Evolutionary conservation across 2,797 vertebrate species (phyloP).

Genomic region (Pampus argenteus): DNA sequence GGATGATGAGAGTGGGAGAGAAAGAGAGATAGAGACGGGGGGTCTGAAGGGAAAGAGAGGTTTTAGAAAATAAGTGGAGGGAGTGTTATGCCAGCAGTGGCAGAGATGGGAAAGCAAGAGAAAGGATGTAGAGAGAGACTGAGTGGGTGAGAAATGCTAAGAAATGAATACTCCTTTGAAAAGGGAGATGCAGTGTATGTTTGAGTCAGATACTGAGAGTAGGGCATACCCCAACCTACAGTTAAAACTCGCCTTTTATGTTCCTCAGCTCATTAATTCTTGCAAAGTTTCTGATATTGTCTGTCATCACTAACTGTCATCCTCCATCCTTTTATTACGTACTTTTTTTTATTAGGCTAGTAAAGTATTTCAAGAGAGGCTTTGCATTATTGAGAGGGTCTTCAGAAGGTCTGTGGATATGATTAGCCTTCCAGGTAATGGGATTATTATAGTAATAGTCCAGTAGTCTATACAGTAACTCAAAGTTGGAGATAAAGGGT

Average conservation of each 20-base stretch:
- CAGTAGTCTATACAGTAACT: neutral
- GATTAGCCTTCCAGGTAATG: neutral
- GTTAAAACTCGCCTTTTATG: slow-evolving; percentile 27
- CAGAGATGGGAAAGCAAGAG: slow-evolving; percentile 36
- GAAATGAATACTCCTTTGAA: slow-evolving; percentile 46
- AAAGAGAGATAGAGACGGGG: slow-evolving; percentile 24
- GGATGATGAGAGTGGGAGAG: slow-evolving; percentile 9
- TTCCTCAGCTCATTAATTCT: slow-evolving; percentile 25
- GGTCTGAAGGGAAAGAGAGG: slow-evolving; percentile 37
- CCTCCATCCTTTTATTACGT: neutral
- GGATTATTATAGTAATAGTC: neutral
- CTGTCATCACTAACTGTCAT: slow-evolving; percentile 26
- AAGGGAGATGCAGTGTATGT: slow-evolving; percentile 32
- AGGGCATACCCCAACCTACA: slow-evolving; percentile 3
- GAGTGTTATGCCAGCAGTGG: slow-evolving; percentile 38
- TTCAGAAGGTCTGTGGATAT: neutral
- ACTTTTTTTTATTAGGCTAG: neutral
- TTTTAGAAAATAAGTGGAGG: slow-evolving; percentile 50
- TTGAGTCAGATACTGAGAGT: slow-evolving; percentile 30
- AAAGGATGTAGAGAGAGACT: slow-evolving; percentile 39
- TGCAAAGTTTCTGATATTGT: slow-evolving; percentile 29
- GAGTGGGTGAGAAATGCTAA: slow-evolving; percentile 62
- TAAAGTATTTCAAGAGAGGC: neutral
- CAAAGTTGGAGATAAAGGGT: neutral
- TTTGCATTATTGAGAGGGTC: neutral